Evolutionary conservation across 2,113 vertebrate species (phyloP), one percentile per base, ranked within the genome.

Genomic region (Telmatochromis sp.): DNA sequence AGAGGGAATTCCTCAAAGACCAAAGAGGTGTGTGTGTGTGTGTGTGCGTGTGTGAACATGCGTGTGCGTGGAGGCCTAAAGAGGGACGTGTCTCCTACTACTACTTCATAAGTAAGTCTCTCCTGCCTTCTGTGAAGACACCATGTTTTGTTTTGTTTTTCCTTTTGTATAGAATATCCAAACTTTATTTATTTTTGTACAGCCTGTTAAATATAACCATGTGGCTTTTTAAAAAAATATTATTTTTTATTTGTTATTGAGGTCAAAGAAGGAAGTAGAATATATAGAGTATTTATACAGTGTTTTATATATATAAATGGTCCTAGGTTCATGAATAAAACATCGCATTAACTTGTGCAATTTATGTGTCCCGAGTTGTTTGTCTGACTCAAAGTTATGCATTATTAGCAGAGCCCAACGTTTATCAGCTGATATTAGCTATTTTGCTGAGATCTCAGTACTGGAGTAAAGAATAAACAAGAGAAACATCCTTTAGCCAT

Each of bases 111-210:
- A 99, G 98, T 98, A 99, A 97, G 94, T 96, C 93, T 97, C 96
- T 96, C 97, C 81, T 97, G 94, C 97, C 98, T 99, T 99, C 98
- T 95, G 93, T 90, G 98, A 99, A 99, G 98, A 98, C 95, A 84
- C 42, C 21, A 70, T 95, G 93, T 96, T 96, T 88, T 79, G 65
- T 80, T 68, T 68, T 53, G 17, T 14, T 86, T 91, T 87, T 53
- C 70, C 89, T 95, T 95, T 96, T 97, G 95, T 97, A 96, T 93
- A 97, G 95, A 97, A 96, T 96, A 96, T 95, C 82, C 92, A 94
- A 94, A 96, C 95, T 83, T 96, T 99, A 99, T 99, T 99, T 99
- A 99, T 99, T 99, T 99, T 99, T 99, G 98, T 99, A 99, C 98
- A 98, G 97, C 96, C 97, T 97, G 96, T 98, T 97, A 97, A 97